Evolutionary conservation across 1,140 invertebrate species (phyloP).

Genomic region (Parasteatoda tepidariorum): DNA sequence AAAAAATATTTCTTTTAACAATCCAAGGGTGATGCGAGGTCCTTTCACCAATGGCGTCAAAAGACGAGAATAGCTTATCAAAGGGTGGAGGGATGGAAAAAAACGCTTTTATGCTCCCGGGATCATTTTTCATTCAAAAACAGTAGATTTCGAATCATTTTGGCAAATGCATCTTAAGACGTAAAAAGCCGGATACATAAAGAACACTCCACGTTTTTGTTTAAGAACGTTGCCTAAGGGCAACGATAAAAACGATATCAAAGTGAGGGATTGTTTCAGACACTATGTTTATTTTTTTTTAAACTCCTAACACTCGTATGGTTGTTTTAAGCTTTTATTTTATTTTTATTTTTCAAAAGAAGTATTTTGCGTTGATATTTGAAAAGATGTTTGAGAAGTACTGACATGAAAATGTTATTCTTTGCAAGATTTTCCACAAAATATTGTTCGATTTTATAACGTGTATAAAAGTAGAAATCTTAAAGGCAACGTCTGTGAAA

Average conservation of each 20-base stretch:
- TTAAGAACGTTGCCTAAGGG: background rate
- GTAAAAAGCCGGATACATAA: slow-evolving; percentile 21
- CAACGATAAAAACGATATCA: slow-evolving; percentile 9
- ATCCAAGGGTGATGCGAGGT: slow-evolving; percentile 8
- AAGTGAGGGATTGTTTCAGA: slow-evolving; percentile 19
- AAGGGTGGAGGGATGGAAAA: background rate
- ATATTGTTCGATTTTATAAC: no score
- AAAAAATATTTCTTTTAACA: slow-evolving; percentile 9
- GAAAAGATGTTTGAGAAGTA: no score
- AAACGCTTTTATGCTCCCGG: background rate
- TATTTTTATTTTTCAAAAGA: no score
- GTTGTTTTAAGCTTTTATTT: no score
- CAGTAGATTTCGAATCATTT: slow-evolving; percentile 37
- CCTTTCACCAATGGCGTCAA: background rate
- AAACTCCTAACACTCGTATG: no score
- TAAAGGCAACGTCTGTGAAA: no score
- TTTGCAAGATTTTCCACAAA: no score
- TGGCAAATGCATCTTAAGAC: slow-evolving; percentile 19
- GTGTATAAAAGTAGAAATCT: no score
- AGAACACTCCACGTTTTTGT: background rate
- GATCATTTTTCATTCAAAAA: slow-evolving; percentile 50
- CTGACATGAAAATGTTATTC: no score
- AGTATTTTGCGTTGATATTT: no score
- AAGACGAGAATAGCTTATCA: slow-evolving; percentile 34
- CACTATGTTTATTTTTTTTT: background rate